Evolutionary conservation across 2,888 invertebrate species (phyloP).

Genomic region (Tetranychus truncatus): DNA sequence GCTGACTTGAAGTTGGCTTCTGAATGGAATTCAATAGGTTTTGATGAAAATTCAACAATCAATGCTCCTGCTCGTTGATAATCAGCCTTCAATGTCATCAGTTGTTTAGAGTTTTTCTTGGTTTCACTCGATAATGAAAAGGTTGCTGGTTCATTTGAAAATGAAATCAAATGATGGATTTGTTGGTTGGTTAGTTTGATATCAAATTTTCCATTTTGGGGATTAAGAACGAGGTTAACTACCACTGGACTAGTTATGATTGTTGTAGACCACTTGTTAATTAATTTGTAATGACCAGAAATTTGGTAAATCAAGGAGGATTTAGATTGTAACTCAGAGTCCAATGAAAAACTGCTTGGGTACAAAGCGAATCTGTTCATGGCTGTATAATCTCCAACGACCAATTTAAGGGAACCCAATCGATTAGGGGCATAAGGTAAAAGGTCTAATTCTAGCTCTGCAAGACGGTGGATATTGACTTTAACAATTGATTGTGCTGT

Average conservation of each 20-base stretch:
- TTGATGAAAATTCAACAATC: background rate
- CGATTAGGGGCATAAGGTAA: background rate
- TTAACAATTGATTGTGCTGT: background rate
- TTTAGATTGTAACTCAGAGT: background rate
- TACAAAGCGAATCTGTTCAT: background rate
- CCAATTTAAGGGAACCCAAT: background rate
- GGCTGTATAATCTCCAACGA: background rate
- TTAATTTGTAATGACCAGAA: background rate
- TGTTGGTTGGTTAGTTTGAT: background rate
- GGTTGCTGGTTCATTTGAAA: background rate
- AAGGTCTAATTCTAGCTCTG: background rate
- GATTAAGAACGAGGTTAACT: background rate
- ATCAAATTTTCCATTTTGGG: background rate
- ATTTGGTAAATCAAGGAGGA: background rate
- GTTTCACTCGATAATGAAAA: background rate
- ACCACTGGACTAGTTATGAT: background rate
- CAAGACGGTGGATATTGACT: background rate
- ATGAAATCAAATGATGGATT: background rate
- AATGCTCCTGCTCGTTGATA: background rate
- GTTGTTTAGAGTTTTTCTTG: background rate
- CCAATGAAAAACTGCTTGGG: background rate
- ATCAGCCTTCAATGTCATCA: background rate
- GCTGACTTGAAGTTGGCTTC: background rate
- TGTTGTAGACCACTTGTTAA: background rate
- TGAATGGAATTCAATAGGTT: background rate